These are phyloP conservation scores for Syritta pipiens DNA, from an alignment of 2,888 invertebrate genomes.

Conservation along the genomic window DNA sequence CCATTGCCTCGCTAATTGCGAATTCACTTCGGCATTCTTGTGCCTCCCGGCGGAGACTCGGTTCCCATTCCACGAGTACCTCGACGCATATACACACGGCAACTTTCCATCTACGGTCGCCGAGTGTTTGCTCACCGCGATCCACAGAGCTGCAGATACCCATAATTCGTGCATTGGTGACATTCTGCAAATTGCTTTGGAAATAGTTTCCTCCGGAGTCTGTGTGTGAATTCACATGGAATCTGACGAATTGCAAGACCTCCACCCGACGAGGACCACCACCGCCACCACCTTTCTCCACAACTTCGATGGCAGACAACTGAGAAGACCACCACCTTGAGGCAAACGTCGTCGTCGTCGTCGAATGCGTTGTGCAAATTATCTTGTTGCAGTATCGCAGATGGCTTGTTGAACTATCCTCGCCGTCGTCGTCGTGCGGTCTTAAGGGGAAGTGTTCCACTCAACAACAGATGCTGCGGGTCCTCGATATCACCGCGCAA, in stretches of 20 bases:
- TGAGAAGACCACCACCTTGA: not conserved
- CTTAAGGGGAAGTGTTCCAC: constrained; percentile 2
- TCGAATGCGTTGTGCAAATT: constrained; percentile 51
- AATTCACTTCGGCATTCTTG: constrained; percentile 29
- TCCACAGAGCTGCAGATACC: constrained; percentile 34
- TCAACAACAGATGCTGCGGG: constrained; percentile 32
- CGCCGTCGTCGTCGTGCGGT: constrained; percentile 1
- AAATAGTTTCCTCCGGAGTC: constrained; percentile 13
- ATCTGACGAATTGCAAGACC: constrained; percentile 64
- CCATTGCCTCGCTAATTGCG: constrained; percentile 25
- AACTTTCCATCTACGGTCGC: constrained; percentile 51
- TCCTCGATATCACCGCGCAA: constrained; percentile 45
- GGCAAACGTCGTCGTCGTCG: not conserved
- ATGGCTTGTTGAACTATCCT: constrained; percentile 64
- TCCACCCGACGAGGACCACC: constrained; percentile 44
- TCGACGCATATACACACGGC: no score
- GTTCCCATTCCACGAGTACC: constrained; percentile 35
- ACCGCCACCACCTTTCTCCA: constrained; percentile 25
- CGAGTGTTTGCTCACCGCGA: constrained; percentile 44
- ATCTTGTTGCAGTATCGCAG: constrained; percentile 63
- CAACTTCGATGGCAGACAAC: constrained; percentile 32
- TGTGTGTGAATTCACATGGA: constrained; percentile 28
- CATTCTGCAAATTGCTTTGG: constrained; percentile 48
- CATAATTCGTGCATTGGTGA: constrained; percentile 54
- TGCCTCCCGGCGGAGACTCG: constrained; percentile 11